These are phyloP conservation scores for Tuberolachnus salignus DNA, from an alignment of 2,888 invertebrate species.

Conservation along the genomic window DNA sequence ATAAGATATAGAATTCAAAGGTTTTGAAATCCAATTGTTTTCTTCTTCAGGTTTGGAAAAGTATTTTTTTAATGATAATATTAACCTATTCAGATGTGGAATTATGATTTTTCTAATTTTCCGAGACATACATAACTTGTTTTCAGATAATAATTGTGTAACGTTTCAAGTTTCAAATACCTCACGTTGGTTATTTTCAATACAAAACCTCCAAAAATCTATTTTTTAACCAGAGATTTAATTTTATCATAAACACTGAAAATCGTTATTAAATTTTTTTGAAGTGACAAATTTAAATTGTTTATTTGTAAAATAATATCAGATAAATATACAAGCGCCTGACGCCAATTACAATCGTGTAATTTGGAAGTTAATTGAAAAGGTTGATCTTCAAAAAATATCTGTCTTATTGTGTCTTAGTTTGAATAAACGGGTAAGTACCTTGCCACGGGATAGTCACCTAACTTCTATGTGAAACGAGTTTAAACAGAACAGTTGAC, in stretches of 20 bases:
- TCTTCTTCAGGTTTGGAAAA: no score
- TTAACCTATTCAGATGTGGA: background rate
- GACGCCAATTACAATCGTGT: constrained; percentile 19
- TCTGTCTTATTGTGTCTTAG: constrained; percentile 26
- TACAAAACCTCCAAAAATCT: constrained; percentile 2
- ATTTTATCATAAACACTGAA: constrained; percentile 26
- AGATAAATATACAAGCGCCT: constrained; percentile 32
- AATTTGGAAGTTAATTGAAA: constrained; percentile 18
- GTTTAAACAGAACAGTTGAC: no score
- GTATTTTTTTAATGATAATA: constrained; percentile 16
- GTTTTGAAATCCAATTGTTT: constrained; percentile 21
- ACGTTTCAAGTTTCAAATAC: constrained; percentile 16
- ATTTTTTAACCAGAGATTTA: constrained; percentile 13
- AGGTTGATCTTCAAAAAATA: constrained; percentile 24
- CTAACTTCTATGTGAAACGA: constrained; percentile 39
- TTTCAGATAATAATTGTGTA: background rate
- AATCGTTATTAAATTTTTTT: constrained; percentile 24
- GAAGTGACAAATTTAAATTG: constrained; percentile 39
- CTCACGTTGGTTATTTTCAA: constrained; percentile 13
- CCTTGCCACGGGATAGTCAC: constrained; percentile 34
- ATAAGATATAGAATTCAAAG: background rate
- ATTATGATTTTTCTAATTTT: constrained; percentile 8
- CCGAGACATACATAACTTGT: background rate
- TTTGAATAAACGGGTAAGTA: constrained; percentile 33
- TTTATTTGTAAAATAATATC: constrained; percentile 43